Evolutionary conservation across 2,888 invertebrate species (phyloP).

Genomic region (Sialis lutaria): DNA sequence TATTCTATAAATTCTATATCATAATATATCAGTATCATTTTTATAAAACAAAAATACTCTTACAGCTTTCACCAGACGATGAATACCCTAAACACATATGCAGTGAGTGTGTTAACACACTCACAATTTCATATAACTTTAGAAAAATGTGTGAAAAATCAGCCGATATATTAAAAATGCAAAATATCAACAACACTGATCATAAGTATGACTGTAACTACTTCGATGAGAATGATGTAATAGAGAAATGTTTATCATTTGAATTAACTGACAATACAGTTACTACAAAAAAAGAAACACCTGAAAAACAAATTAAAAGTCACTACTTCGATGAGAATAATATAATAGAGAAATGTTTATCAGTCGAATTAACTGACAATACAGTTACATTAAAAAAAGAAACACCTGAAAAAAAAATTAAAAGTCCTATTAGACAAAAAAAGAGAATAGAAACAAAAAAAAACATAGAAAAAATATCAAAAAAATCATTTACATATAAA

Average conservation of each 20-base stretch:
- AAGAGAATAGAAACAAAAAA: not conserved
- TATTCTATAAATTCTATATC: too few species aligned
- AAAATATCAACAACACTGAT: too few species aligned
- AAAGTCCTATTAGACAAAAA: not conserved
- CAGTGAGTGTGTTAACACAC: slow-evolving; percentile 10
- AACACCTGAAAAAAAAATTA: not conserved
- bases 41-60: not conserved
- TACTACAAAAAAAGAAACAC: not conserved
- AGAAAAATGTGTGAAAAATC: slow-evolving; percentile 10
- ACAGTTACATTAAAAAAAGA: too few species aligned
- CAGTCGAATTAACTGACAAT: slow-evolving; percentile 2
- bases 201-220: too few species aligned
- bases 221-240: not conserved
- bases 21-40: not conserved
- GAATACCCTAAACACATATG: slow-evolving; percentile 11
- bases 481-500: not conserved
- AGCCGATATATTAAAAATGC: slow-evolving; percentile 4
- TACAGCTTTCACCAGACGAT: slow-evolving; percentile 11
- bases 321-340: not conserved
- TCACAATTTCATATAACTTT: slow-evolving; percentile 10
- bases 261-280: slow-evolving; percentile 2
- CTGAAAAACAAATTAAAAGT: not conserved
- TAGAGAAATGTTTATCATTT: slow-evolving; percentile 2
- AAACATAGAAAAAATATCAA: not conserved
- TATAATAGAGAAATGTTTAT: slow-evolving; percentile 3